Evolutionary conservation across 2,113 vertebrate genomes (phyloP).

Genomic region (Salvator merianae): DNA sequence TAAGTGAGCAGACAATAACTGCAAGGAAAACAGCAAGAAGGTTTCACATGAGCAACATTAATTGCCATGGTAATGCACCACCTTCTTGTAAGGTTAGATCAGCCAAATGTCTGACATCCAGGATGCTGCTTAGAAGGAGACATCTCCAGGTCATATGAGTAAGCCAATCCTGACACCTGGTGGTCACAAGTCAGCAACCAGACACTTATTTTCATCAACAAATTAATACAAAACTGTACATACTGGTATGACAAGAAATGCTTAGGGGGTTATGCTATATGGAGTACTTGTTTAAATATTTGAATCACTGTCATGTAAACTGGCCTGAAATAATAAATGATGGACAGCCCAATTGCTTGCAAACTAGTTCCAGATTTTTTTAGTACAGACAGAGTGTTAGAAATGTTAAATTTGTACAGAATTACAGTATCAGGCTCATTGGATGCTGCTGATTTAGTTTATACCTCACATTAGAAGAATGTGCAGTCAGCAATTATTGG

Average conservation of each 20-base stretch:
- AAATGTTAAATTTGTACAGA: background rate
- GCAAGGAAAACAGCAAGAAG: background rate
- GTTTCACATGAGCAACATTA: background rate
- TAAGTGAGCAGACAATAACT: no score
- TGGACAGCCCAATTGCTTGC: background rate
- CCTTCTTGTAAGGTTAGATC: no score
- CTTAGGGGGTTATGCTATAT: background rate
- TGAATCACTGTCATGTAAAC: background rate
- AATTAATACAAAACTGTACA: background rate
- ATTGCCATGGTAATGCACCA: background rate
- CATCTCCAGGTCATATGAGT: background rate
- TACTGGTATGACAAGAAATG: background rate
- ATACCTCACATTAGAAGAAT: no score
- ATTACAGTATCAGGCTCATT: background rate
- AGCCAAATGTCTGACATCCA: background rate
- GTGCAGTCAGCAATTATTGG: background rate
- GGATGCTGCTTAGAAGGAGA: background rate
- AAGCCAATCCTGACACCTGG: slow-evolving; percentile 7
- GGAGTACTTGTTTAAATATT: no score
- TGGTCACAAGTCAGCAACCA: background rate
- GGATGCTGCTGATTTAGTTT: no score
- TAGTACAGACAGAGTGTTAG: background rate
- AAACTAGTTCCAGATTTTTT: background rate
- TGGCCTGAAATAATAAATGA: no score
- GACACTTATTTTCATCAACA: background rate